Evolutionary conservation across 2,888 invertebrate species (phyloP), one percentile per base, ranked within the genome.

Genomic region (Laspeyria flexula): DNA sequence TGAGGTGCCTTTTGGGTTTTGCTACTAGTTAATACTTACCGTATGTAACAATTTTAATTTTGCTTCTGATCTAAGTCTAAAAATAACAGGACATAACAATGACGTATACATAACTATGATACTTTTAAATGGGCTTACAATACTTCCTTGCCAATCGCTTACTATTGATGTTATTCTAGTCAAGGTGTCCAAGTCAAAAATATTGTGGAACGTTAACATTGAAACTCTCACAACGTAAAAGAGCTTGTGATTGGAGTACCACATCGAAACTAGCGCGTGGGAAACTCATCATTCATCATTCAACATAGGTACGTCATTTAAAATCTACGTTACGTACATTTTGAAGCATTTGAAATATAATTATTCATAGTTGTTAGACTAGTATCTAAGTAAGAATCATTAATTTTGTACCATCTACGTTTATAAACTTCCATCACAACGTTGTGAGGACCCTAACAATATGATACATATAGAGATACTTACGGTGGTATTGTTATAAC

Each of bases 401-500:
- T 7, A 25, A 6, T 46, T 45, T 37, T 46, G 34, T 37, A 49
- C 16, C 4, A 15, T 43, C 34, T 29, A 16, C 16, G 35, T 48
- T 39, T 60, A 41, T 25, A 39, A 45, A 47, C 34, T 37, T 50
- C 49, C 39, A 39, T 43, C 40, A 50, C 45, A 42, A 52, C 45
- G 43, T 41, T 35, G 38, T 53, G 73, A 67, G 71, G 75, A 68
- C 66, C 45, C 53, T n/a, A n/a, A n/a, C n/a, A n/a, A n/a, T n/a
- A n/a, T n/a, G n/a, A n/a, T n/a, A n/a, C n/a, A n/a, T n/a, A n/a
- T n/a, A n/a, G n/a, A n/a, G n/a, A n/a, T n/a, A n/a, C n/a, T 66
- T 64, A 65, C 67, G 54, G 55, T 38, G 42, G 46, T 60, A 64
- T 51, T 48, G 43, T 78, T 76, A 69, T 47, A 68, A 71, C 75